Base-by-base conservation (phyloP, 2,113 vertebrate genomes). In the Aldabrachelys gigantea region DNA sequence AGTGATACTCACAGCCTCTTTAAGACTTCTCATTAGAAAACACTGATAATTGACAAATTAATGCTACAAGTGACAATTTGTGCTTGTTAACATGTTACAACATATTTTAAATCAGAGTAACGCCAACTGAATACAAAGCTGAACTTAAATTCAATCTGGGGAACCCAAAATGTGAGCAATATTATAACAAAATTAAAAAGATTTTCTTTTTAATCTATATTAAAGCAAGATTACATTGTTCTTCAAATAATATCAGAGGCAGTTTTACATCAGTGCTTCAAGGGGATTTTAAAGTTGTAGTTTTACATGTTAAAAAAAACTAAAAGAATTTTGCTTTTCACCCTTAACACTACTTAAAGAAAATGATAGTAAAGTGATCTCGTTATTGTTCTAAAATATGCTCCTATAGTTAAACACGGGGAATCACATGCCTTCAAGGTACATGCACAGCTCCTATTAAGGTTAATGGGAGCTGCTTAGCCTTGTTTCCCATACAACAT, bases 41-140 rank as follows among this genome's bases (percentile, higher is more conserved):
- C 31, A 80, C 24, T n/a, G 50, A 69, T 92, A 75, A 93, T 91
- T 92, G 50, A 50, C 31, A 87, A 93, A 95, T 92, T 92, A 91
- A 95, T 80, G 7, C 90, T 56, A 78, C 79, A 35, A 2, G 11
- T 78, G 31, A 94, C 50, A 65, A 76, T 10, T 38, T 89, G 31
- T 0, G 91, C 47, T 59, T 91, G 93, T 90, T 69, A 83, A 57
- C 5, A 19, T 41, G 93, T n/a, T 25, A 87, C 50, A 87, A 97
- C 78, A 17, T 69, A 57, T 89, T 94, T 90, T 84, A 87, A 62
- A 91, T 4, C 27, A 38, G 3, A 62, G 1, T 16, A 84, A 89
- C 5, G 88, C 57, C 90, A 94, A 47, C 6, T 78, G 24, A 47
- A 47, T 78, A 78, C 24, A 78, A 47, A 92, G 87, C 1, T 13